phyloP scores from a whole-genome alignment of 2,888 invertebrate genomes.

The Ennomos quercinarius region DNA sequence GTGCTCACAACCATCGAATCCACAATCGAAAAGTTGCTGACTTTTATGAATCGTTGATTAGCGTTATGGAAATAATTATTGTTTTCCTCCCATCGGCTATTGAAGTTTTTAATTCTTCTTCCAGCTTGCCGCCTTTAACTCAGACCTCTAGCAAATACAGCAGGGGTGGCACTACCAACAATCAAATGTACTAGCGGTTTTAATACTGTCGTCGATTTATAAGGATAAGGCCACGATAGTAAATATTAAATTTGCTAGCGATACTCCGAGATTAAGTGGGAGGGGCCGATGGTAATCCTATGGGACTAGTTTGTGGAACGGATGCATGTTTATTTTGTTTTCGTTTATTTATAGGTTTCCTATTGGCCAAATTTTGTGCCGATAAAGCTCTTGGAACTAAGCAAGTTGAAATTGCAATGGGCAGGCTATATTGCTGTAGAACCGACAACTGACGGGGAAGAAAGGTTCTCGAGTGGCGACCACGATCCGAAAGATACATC shows the following conservation, averaged over 20 bases:
- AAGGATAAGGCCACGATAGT: slow-evolving; percentile 82
- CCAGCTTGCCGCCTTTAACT: slow-evolving; percentile 39
- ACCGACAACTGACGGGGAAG: too few species aligned
- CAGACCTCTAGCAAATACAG: slow-evolving; percentile 49
- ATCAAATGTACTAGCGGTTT: slow-evolving; percentile 83
- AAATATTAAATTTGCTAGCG: slow-evolving; percentile 85
- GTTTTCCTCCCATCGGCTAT: too few species aligned
- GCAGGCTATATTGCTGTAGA: too few species aligned
- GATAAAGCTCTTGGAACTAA: too few species aligned
- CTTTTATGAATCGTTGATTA: too few species aligned
- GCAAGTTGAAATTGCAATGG: too few species aligned
- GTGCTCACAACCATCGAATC: too few species aligned
- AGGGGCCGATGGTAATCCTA: slow-evolving; percentile 52
- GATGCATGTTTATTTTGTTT: slow-evolving; percentile 31
- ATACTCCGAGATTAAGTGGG: slow-evolving; percentile 81
- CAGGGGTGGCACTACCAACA: slow-evolving; percentile 71
- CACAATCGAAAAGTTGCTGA: too few species aligned
- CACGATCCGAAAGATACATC: too few species aligned
- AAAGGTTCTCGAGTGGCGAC: too few species aligned
- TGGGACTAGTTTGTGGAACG: slow-evolving; percentile 36
- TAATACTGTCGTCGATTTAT: slow-evolving; percentile 85
- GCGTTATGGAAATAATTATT: too few species aligned
- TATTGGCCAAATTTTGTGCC: too few species aligned
- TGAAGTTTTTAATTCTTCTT: not conserved
- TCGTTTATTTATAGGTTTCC: slow-evolving; percentile 8